Conservation (phyloP, 2,888 invertebrate species). For the Axea sp. region DNA sequence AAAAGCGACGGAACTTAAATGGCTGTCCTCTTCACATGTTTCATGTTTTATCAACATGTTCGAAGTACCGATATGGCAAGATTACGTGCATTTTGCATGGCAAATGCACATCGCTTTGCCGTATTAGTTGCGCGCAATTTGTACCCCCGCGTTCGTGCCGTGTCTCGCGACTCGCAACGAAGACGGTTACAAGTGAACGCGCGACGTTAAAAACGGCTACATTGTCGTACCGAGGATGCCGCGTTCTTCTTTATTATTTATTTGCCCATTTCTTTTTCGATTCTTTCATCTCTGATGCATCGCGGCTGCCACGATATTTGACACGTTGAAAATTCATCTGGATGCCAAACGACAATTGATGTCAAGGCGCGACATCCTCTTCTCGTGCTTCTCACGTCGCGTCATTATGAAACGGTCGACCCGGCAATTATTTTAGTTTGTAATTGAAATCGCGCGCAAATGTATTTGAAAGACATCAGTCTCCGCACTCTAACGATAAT, state of each 20-base stretch:
- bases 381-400: constrained; percentile 39
- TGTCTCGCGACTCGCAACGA: constrained; percentile 2
- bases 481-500: too few species aligned
- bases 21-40: constrained; percentile 9
- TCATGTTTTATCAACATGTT: constrained; percentile 45
- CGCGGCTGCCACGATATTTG: constrained; percentile 13
- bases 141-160: constrained; percentile 12
- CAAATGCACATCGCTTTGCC: constrained; percentile 36
- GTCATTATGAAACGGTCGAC: constrained; percentile 33
- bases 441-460: constrained; percentile 17
- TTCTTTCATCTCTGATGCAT: constrained; percentile 10
- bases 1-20: constrained; percentile 16
- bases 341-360: constrained; percentile 40
- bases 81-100: constrained; percentile 35
- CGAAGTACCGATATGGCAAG: constrained; percentile 35
- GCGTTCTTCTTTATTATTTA: constrained; percentile 35
- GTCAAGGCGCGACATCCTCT: constrained; percentile 50
- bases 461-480: background rate
- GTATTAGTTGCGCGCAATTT: constrained; percentile 54
- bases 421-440: constrained; percentile 38
- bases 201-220: constrained; percentile 41
- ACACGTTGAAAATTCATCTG: constrained; percentile 30
- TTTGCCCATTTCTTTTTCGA: too few species aligned
- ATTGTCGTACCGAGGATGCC: constrained; percentile 29
- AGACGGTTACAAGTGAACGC: constrained; percentile 26